Base-by-base conservation (phyloP, 2,797 vertebrate species). In the Notolabrus celidotus region DNA sequence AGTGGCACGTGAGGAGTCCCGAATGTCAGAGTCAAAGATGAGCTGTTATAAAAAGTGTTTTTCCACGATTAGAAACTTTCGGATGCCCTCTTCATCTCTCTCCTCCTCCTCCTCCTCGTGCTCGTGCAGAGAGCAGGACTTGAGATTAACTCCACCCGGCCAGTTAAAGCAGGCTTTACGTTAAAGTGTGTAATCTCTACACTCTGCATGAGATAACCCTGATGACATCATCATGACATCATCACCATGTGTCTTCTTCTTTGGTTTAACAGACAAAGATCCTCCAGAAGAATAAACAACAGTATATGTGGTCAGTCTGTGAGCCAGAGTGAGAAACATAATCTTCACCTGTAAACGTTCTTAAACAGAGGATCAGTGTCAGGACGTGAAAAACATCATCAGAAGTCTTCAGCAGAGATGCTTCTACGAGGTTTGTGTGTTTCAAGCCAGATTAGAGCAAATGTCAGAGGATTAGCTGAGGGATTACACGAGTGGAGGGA, bases 381-480 rank as follows among this genome's bases (percentile, higher is more conserved):
- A 19, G 20, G n/a, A n/a, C 9, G n/a, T 22, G 39, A 1, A 17
- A 7, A 31, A 29, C 47, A 34, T 34, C 1, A 60, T 31, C 27
- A 47, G 10, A 59, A 29, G 39, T 66, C n/a, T 60, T 67, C 49
- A 46, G 10, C 54, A 17, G 36, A 17, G 22, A 59, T 57, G 19
- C 14, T 53, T 25, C 46, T 27, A 6, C n/a, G 16, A 31, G 12
- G 11, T 2, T 2, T 53, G 43, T 59, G 39, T 27, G 61, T 47
- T 31, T 67, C 14, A 71, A 73, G 10, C 15, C 67, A 74, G 81
- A 84, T 82, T 71, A 79, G 27, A 77, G 62, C 74, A 58, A 56
- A 76, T 79, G 53, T 80, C 34, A 36, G 58, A 33, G 79, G 81
- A 84, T 86, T 77, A 80, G 54, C 42, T 27, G 20, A 33, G 38